Base-by-base conservation (phyloP, 2,888 invertebrate genomes). In the Spodoptera littoralis region DNA sequence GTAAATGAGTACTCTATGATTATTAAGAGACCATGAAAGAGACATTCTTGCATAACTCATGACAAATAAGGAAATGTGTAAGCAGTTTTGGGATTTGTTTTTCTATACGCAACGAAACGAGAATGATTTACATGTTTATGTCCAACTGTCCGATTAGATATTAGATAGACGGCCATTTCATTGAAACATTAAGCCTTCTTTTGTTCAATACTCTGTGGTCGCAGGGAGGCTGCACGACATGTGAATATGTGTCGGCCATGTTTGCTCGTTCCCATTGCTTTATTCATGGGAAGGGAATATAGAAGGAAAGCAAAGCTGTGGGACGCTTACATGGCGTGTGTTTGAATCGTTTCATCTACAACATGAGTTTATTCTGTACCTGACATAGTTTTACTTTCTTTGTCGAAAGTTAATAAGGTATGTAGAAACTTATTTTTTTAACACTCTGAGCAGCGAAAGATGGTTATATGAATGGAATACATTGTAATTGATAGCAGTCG, bases 241-340 rank as follows among this genome's bases (percentile, higher is more conserved):
- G 55, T 75, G 58, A 74, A 70, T 70, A 76, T 57, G 65, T 57
- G 59, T 13, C 44, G 47, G 57, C 55, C 61, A 47, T 68, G 73
- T 77, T 79, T 69, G 60, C 73, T 68, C 60, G 73, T 72, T 42
- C 60, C 62, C 58, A 50, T 69, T 79, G 60, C 73, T 62, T 76
- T 77, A 79, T 77, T 79, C 77, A 77, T 77, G 66, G 55, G 61
- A 57, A 52, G 65, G 77, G 80, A 72, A 76, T 66, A 75, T 60
- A 43, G 27, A 76, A 71, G 60, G 62, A 76, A 76, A 65, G 76
- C 60, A 44, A 65, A 45, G 51, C 62, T 54, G 48, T 45, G 47
- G 63, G 61, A 49, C 52, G 55, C 46, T 49, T 52, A 48, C 45
- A 51, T 56, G 36, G 42, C 46, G 22, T 27, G 59, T 65, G 61